phyloP scores from a whole-genome alignment of 2,797 vertebrate species.

The Rousettus madagascariensis region DNA sequence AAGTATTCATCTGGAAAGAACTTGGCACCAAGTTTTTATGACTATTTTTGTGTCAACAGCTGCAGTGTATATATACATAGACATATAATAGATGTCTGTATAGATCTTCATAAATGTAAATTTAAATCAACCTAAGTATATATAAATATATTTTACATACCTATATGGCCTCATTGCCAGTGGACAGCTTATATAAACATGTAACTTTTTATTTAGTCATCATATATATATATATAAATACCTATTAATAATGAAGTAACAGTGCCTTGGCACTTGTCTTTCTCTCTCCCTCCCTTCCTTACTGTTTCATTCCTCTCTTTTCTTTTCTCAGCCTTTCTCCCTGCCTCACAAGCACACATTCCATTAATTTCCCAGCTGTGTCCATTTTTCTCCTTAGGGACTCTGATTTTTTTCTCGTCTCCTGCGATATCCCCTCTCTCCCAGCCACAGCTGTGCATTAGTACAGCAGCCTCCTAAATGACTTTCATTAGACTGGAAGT shows the following conservation, averaged over 20 bases:
- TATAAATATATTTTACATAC: background rate
- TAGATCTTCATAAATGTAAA: conserved; percentile 23
- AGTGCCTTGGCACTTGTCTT: background rate
- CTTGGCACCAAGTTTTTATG: background rate
- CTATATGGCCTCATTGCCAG: background rate
- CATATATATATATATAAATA: background rate
- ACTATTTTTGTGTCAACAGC: conserved; percentile 15
- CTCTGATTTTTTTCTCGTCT: background rate
- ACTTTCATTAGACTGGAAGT: background rate
- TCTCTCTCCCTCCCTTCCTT: background rate
- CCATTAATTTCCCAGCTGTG: background rate
- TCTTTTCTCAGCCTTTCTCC: background rate
- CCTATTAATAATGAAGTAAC: background rate
- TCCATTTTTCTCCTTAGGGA: background rate
- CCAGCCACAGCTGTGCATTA: background rate
- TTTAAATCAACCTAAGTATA: background rate
- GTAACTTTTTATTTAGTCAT: background rate
- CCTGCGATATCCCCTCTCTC: background rate
- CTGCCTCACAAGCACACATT: background rate
- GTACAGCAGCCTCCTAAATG: background rate
- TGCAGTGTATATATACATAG: background rate
- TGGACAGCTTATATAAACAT: conserved; percentile 5
- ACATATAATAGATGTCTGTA: background rate
- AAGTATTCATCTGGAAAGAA: conserved; percentile 34
- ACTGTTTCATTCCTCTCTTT: background rate